A percentile compares a stretch with the other conserved stretches of the same genome.
Evolutionary conservation across 2,113 vertebrate genomes (phyloP).

Genomic region (Cyprinodon variegatus): DNA sequence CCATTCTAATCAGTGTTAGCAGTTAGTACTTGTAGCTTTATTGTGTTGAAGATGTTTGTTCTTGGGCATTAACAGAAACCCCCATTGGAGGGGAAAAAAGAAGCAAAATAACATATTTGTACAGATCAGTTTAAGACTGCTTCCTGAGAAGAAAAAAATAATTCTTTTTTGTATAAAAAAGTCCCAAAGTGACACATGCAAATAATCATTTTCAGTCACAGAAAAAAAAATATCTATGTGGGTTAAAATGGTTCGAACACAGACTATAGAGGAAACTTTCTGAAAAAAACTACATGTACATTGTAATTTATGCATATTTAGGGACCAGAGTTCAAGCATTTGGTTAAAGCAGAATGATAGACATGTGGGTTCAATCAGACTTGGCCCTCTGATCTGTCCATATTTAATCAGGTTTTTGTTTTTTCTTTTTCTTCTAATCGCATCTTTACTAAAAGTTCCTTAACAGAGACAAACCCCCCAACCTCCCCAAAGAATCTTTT

Average conservation of each 20-base stretch:
- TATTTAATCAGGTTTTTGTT: slow-evolving; percentile 46
- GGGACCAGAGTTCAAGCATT: slow-evolving; percentile 63
- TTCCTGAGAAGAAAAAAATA: slow-evolving; percentile 66
- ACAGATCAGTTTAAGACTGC: slow-evolving; percentile 67
- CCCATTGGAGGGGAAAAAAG: slow-evolving; percentile 61
- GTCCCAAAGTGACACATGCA: slow-evolving; percentile 76
- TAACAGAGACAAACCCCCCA: slow-evolving; percentile 44
- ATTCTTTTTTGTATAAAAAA: slow-evolving; percentile 50
- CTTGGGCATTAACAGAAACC: slow-evolving; percentile 79
- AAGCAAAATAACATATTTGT: slow-evolving; percentile 71
- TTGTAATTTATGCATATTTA: slow-evolving; percentile 73
- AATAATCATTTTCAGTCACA: slow-evolving; percentile 68
- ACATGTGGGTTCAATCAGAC: slow-evolving; percentile 38
- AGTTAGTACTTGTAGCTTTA: slow-evolving; percentile 80
- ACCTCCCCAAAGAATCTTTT: slow-evolving; percentile 65
- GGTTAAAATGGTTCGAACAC: slow-evolving; percentile 56
- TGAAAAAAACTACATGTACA: slow-evolving; percentile 68
- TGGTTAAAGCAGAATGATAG: slow-evolving; percentile 39
- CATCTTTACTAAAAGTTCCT: slow-evolving; percentile 53
- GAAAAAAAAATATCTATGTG: slow-evolving; percentile 57
- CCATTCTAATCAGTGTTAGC: slow-evolving; percentile 78
- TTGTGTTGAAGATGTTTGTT: slow-evolving; percentile 79
- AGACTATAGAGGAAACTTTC: slow-evolving; percentile 53
- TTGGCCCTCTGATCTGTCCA: slow-evolving; percentile 17
- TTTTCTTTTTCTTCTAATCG: slow-evolving; percentile 51